These are phyloP conservation scores for Gorsachius goisagi DNA, from an alignment of 2,113 vertebrate genomes.

Conservation along the genomic window DNA sequence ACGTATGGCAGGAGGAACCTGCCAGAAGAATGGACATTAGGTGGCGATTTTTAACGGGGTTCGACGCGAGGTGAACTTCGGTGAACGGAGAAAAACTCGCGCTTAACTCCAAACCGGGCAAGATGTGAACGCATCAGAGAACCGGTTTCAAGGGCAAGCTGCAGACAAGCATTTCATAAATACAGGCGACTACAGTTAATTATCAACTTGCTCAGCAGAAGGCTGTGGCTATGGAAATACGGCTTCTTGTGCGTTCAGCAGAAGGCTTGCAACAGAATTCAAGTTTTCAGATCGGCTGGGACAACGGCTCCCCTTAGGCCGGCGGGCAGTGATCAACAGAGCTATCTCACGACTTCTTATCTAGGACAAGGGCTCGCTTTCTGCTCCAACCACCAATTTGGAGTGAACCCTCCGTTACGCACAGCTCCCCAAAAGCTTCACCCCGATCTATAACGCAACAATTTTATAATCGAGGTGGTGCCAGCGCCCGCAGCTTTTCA, in stretches of 20 bases:
- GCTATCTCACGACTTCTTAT: background rate
- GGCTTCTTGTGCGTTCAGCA: rapidly evolving
- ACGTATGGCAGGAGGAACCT: rapidly evolving
- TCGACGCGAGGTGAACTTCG: background rate
- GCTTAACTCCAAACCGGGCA: background rate
- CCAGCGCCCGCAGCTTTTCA: background rate
- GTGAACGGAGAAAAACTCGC: rapidly evolving
- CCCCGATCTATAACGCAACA: rapidly evolving
- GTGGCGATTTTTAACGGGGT: rapidly evolving
- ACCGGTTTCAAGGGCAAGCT: background rate
- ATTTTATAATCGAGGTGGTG: rapidly evolving
- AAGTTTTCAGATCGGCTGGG: background rate
- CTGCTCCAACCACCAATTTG: background rate
- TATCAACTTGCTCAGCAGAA: background rate
- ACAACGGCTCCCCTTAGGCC: background rate
- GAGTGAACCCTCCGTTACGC: background rate
- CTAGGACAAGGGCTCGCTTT: background rate
- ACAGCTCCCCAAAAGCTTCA: background rate
- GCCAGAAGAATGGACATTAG: rapidly evolving
- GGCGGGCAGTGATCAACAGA: rapidly evolving
- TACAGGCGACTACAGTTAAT: background rate
- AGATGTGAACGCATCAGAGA: background rate
- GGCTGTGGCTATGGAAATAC: background rate
- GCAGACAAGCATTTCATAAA: background rate
- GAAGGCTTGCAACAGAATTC: background rate